Base-by-base conservation (phyloP, 1,140 invertebrate species). In the Drosophila pseudoananassae region DNA sequence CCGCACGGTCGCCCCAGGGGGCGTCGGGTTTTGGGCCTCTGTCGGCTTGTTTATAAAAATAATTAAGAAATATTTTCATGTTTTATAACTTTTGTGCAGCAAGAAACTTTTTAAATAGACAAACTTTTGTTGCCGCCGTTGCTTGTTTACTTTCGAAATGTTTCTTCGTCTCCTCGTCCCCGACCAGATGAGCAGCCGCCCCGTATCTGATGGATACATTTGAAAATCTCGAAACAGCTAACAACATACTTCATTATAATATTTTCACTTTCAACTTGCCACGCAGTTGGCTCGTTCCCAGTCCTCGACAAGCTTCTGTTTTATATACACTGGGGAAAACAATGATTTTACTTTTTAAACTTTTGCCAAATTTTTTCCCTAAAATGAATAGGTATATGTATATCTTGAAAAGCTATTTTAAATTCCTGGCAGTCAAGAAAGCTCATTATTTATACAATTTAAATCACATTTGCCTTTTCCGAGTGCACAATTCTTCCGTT, bases 21-120 rank as follows among this genome's bases (percentile, higher is more conserved):
- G 31, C 43, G 1, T 29, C n/a, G 53, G 52, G 27, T 36, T 17
- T 12, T 14, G 23, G 33, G 54, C 45, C 52, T n/a, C 52, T 8
- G 45, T 15, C 61, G 25, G 69, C 71, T 78, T 83, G 83, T 88
- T 87, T 87, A 87, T 87, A 87, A 87, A 88, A 87, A 87, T 87
- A 87, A 87, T 87, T 87, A 87, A 87, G 83, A 87, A 87, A 87
- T 87, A 87, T 87, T 87, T 87, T 88, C 83, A 88, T 87, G 83
- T 87, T 87, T 87, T 87, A 87, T 87, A 87, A 87, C 83, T 87
- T 87, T 88, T 78, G 70, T 76, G 83, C 83, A 87, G 83, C 71
- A 47, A 10, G 76, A 84, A 87, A 87, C 78, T 87, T 87, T 88
- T 87, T 87, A 88, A 88, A 83, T 87, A 87, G 83, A 87, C 83